phyloP scores from a whole-genome alignment of 1,140 invertebrate genomes.

The Aphis craccivora region DNA sequence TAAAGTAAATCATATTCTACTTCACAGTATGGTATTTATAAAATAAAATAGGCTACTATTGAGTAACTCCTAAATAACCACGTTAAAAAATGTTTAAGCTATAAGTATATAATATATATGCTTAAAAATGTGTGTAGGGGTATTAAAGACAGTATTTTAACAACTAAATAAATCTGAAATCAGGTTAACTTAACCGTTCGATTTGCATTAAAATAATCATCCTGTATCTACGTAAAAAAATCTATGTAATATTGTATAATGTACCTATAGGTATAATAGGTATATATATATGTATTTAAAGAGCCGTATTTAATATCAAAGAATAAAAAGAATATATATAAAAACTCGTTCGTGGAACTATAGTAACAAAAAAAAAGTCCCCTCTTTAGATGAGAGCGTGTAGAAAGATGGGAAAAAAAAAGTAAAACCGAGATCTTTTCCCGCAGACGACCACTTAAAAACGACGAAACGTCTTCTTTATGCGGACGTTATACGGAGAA shows the following conservation, averaged over 20 bases:
- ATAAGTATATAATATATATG: not conserved
- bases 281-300: not conserved
- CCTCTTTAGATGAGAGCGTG: not conserved
- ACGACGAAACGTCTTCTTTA: slow-evolving; percentile 48
- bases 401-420: not conserved
- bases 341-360: not conserved
- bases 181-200: not conserved
- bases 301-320: slow-evolving; percentile 28
- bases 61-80: not conserved
- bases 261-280: not conserved
- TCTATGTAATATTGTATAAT: not conserved
- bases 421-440: slow-evolving; percentile 9
- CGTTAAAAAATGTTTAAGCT: not conserved
- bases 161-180: not conserved
- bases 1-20: not conserved
- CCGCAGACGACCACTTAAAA: slow-evolving; percentile 53
- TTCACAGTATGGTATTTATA: not conserved
- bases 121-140: not conserved
- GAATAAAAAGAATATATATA: not conserved
- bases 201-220: not conserved
- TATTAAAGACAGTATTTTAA: not conserved
- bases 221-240: not conserved
- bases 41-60: not conserved
- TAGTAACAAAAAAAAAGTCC: slow-evolving; percentile 43
- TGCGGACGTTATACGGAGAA: not conserved